Evolutionary conservation across 1,140 invertebrate genomes (phyloP).

Genomic region (Oppia nitens): DNA sequence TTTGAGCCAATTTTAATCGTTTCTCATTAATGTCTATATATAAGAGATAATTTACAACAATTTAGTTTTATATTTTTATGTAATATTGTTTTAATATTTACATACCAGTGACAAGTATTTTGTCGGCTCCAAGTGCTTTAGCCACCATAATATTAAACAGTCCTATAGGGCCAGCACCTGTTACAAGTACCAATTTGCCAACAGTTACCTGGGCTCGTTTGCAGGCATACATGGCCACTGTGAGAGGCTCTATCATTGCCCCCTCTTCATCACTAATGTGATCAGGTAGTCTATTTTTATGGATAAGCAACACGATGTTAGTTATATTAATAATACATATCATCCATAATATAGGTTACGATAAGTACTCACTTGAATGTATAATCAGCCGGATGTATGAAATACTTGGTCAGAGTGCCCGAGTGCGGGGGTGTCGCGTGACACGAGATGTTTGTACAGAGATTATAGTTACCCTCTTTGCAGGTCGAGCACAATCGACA

Average conservation of each 20-base stretch:
- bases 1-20: conserved; percentile 41
- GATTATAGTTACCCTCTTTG: conserved; percentile 70
- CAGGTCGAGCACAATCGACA: conserved; percentile 70
- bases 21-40: conserved; percentile 22
- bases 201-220: conserved; percentile 50
- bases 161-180: conserved; percentile 80
- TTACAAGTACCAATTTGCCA: conserved; percentile 60
- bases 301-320: background rate
- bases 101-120: conserved; percentile 32
- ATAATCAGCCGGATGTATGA: conserved; percentile 22
- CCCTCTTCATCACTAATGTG: conserved; percentile 79
- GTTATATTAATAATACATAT: too few species aligned
- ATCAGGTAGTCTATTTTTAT: conserved; percentile 45
- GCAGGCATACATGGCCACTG: conserved; percentile 82
- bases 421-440: conserved; percentile 44
- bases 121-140: conserved; percentile 69
- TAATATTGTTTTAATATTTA: background rate
- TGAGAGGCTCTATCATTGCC: conserved; percentile 75
- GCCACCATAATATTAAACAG: conserved; percentile 64
- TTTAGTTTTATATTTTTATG: conserved; percentile 27
- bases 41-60: conserved; percentile 26
- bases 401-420: conserved; percentile 22
- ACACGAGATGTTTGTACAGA: conserved; percentile 49
- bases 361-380: conserved; percentile 22
- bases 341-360: background rate